A percentile compares a stretch with the other conserved stretches of the same genome.
phyloP scores from a whole-genome alignment of 2,797 vertebrate genomes.

The Morelia viridis region DNA sequence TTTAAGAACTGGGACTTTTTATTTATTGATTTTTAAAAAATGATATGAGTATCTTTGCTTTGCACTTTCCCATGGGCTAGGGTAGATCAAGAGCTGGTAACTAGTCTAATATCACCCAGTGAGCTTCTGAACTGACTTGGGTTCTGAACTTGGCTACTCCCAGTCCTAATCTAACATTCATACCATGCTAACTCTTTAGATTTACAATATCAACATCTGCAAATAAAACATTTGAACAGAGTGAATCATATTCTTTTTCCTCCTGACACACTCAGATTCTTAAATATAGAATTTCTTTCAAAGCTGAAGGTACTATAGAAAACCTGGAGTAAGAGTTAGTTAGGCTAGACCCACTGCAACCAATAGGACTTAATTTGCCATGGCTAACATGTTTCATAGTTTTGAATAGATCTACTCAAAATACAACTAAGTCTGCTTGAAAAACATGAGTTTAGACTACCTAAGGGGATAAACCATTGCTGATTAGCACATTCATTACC shows the following conservation, averaged over 20 bases:
- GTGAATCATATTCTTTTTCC: background rate
- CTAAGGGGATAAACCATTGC: background rate
- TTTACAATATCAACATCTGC: background rate
- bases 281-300: background rate
- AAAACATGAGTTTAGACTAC: background rate
- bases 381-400: no score
- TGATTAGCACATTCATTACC: conserved; percentile 16
- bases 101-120: background rate
- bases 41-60: background rate
- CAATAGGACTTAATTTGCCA: no score
- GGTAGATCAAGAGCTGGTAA: background rate
- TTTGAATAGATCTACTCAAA: no score
- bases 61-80: background rate
- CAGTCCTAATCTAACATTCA: background rate
- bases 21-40: background rate
- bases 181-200: background rate
- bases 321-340: no score
- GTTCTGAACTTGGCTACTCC: background rate
- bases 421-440: background rate
- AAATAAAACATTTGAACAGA: background rate
- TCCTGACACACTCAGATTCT: background rate
- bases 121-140: background rate
- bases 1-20: no score
- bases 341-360: no score
- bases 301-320: background rate